These are phyloP conservation scores for Trachelus tabidus DNA, from an alignment of 2,888 invertebrate species.

Conservation along the genomic window DNA sequence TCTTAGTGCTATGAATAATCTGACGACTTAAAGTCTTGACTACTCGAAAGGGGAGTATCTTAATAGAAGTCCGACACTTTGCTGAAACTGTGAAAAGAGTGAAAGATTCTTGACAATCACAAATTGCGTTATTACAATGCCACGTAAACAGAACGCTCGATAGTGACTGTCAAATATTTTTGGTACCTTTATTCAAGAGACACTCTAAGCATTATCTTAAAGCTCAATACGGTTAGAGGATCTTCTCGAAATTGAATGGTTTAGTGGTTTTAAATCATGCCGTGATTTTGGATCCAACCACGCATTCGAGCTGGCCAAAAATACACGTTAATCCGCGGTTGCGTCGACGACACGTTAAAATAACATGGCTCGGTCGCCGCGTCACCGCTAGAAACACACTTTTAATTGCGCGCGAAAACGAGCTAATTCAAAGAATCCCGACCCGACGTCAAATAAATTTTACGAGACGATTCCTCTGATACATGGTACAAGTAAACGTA, in stretches of 20 bases:
- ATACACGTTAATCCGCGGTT: conserved; percentile 1
- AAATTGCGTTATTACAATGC: too few species aligned
- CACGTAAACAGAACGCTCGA: too few species aligned
- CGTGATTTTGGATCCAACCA: background rate
- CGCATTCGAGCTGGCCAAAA: background rate
- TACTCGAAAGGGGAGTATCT: too few species aligned
- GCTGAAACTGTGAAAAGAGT: too few species aligned
- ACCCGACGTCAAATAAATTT: background rate
- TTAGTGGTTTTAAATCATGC: background rate
- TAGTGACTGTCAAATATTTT: background rate
- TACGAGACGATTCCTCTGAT: background rate
- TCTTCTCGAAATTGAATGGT: background rate
- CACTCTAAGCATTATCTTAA: background rate
- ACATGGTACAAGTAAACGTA: background rate
- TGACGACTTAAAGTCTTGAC: too few species aligned
- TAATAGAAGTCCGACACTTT: too few species aligned
- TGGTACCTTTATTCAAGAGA: background rate
- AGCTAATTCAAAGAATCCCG: background rate
- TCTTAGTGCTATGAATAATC: too few species aligned
- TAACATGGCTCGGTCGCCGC: conserved; percentile 25
- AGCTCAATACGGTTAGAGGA: background rate
- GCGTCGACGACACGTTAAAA: conserved; percentile 39
- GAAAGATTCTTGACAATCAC: too few species aligned
- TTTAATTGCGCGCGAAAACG: background rate
- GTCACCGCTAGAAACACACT: background rate